phyloP scores from a whole-genome alignment of 92 coral and sea anemone species.

The Nematostella vectensis region DNA sequence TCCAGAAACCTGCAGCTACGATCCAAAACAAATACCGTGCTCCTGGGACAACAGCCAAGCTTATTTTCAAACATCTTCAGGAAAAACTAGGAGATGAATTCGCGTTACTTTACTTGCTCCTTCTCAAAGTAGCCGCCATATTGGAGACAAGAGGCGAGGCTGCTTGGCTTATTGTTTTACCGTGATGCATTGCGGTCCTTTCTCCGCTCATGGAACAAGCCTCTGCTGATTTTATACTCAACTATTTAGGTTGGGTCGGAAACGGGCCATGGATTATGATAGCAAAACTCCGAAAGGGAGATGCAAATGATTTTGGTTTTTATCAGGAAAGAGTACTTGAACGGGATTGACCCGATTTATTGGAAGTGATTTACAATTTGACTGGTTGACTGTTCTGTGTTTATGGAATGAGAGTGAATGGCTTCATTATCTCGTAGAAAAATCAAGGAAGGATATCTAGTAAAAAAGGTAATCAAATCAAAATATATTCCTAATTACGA shows the following conservation, averaged over 20 bases:
- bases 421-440: slow-evolving; percentile 22
- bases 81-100: not conserved
- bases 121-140: slow-evolving; percentile 34
- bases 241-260: too few relatives aligned
- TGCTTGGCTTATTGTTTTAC: slow-evolving; percentile 24
- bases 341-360: too few relatives aligned
- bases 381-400: too few relatives aligned
- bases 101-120: not conserved
- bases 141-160: slow-evolving; percentile 28
- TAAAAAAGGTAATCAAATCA: slow-evolving; percentile 94
- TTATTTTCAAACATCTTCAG: slow-evolving; percentile 34
- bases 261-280: too few relatives aligned
- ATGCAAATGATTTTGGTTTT: too few relatives aligned
- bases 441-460: slow-evolving; percentile 83
- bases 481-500: too few relatives aligned
- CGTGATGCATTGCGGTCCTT: slow-evolving; percentile 7
- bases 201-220: too few relatives aligned
- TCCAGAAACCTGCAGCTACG: slow-evolving; percentile 64
- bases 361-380: too few relatives aligned
- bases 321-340: too few relatives aligned
- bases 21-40: slow-evolving; percentile 79
- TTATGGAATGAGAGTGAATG: too few relatives aligned
- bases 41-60: slow-evolving; percentile 53
- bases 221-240: too few relatives aligned
- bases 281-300: too few relatives aligned